phyloP scores from a whole-genome alignment of 2,888 invertebrate species.

The Ophion ellenae region DNA sequence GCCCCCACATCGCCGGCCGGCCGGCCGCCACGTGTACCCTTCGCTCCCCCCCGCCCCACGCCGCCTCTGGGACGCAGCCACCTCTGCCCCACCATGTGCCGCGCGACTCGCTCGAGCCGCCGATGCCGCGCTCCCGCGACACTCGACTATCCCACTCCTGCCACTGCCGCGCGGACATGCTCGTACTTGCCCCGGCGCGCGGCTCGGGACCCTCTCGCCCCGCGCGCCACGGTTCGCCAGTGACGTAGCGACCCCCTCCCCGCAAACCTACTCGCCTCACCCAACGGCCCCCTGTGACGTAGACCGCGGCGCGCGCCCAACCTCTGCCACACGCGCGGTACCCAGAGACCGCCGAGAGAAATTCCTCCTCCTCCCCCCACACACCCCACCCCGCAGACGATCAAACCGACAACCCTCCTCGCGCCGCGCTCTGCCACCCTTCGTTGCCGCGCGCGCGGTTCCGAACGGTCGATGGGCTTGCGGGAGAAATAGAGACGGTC shows the following conservation, averaged over 20 bases:
- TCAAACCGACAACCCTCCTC: background rate
- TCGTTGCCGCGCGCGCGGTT: conserved; percentile 68
- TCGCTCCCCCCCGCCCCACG: conserved; percentile 74
- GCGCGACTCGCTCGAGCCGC: conserved; percentile 84
- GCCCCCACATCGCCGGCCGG: conserved; percentile 62
- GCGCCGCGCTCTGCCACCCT: conserved; percentile 39
- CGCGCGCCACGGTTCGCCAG: conserved; percentile 74
- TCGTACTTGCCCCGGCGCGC: conserved; percentile 22
- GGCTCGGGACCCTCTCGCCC: conserved; percentile 67
- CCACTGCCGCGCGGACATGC: conserved; percentile 38
- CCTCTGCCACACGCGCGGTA: conserved; percentile 68
- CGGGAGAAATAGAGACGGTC: conserved; percentile 54
- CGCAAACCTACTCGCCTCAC: conserved; percentile 10
- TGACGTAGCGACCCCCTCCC: conserved; percentile 73
- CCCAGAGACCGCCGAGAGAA: conserved; percentile 39
- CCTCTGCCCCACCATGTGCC: conserved; percentile 77
- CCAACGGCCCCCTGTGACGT: conserved; percentile 75
- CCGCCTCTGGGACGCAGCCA: conserved; percentile 11
- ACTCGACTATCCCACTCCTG: conserved; percentile 64
- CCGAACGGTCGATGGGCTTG: conserved; percentile 43
- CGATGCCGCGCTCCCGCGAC: conserved; percentile 64
- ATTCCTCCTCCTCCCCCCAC: background rate
- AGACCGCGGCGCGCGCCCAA: conserved; percentile 74
- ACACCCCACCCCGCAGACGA: conserved; percentile 41
- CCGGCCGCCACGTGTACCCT: conserved; percentile 63